Evolutionary conservation across 2,797 vertebrate genomes (phyloP).

Genomic region (Euthynnus affinis): DNA sequence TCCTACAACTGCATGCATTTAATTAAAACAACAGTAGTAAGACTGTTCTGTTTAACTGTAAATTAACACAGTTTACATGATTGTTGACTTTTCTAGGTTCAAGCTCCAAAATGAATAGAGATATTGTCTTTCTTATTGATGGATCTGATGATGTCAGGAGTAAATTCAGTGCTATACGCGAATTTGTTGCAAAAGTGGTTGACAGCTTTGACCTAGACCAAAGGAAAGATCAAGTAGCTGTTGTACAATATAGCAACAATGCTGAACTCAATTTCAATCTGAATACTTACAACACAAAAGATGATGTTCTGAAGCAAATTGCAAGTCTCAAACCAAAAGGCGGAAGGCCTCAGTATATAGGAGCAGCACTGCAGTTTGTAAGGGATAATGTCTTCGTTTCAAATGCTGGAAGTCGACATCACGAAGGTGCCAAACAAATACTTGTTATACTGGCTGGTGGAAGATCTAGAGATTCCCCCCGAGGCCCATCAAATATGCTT

Average conservation of each 20-base stretch:
- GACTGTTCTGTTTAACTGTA: background rate
- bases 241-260: slow-evolving; percentile 85
- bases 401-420: slow-evolving; percentile 68
- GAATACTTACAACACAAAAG: slow-evolving; percentile 74
- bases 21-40: background rate
- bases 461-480: slow-evolving; percentile 83
- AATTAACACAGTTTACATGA: slow-evolving; percentile 18
- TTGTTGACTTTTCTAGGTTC: slow-evolving; percentile 69
- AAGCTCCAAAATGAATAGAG: slow-evolving; percentile 69
- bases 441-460: slow-evolving; percentile 80
- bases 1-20: background rate
- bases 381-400: slow-evolving; percentile 76
- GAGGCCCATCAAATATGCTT: slow-evolving; percentile 75
- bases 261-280: slow-evolving; percentile 79
- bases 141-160: slow-evolving; percentile 84
- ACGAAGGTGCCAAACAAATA: slow-evolving; percentile 77
- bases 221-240: slow-evolving; percentile 81
- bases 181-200: slow-evolving; percentile 80
- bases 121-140: slow-evolving; percentile 88
- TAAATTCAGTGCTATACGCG: slow-evolving; percentile 76
- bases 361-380: slow-evolving; percentile 82
- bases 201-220: slow-evolving; percentile 75
- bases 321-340: slow-evolving; percentile 80
- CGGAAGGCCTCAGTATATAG: slow-evolving; percentile 82
- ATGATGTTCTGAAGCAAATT: slow-evolving; percentile 71